Conservation (phyloP, 2,888 invertebrate species). For the Ethmia dodecea region DNA sequence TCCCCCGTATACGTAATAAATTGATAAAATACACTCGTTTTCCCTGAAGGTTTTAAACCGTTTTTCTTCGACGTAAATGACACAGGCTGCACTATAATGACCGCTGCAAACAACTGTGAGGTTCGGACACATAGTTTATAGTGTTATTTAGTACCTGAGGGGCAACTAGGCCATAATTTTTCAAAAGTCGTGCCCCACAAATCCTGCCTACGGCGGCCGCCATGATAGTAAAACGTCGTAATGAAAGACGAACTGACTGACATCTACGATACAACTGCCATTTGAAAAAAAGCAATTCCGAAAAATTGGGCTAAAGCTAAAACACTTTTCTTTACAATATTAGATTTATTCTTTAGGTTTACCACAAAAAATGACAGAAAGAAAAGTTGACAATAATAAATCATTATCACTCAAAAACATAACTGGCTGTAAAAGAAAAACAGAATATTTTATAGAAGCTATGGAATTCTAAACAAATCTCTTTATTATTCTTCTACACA, state of each 20-base stretch:
- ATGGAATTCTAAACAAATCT: too few species aligned
- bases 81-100: constrained; percentile 28
- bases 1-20: constrained; percentile 29
- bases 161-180: constrained; percentile 82
- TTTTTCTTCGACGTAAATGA: constrained; percentile 30
- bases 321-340: too few species aligned
- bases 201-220: constrained; percentile 92
- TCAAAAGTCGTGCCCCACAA: constrained; percentile 90
- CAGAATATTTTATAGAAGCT: too few species aligned
- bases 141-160: constrained; percentile 81
- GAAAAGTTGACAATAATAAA: too few species aligned
- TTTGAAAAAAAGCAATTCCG: constrained; percentile 21
- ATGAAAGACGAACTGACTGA: constrained; percentile 58
- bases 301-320: too few species aligned
- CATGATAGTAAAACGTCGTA: constrained; percentile 84
- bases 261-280: constrained; percentile 46
- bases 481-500: too few species aligned
- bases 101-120: constrained; percentile 25
- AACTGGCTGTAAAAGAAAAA: too few species aligned
- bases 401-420: too few species aligned
- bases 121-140: constrained; percentile 33
- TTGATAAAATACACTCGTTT: constrained; percentile 47
- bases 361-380: too few species aligned
- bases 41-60: constrained; percentile 33
- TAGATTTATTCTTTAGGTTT: too few species aligned